A percentile compares a stretch with the other conserved stretches of the same genome.
These are phyloP conservation scores for Notodonta ziczac DNA, from an alignment of 2,888 invertebrate genomes.

Conservation along the genomic window DNA sequence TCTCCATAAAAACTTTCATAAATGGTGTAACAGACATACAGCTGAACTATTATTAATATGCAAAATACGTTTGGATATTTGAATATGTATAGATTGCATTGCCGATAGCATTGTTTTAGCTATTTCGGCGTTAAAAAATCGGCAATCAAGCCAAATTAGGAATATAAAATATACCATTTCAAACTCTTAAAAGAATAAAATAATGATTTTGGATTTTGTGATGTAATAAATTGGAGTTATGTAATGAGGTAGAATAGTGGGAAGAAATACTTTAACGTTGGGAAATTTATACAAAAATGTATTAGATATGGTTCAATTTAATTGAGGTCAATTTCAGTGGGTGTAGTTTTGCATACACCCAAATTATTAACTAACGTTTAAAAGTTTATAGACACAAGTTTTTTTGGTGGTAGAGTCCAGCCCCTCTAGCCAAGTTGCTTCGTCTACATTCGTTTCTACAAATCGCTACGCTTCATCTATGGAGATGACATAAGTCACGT, in stretches of 20 bases:
- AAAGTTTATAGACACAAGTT: too few species aligned
- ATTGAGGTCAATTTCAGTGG: too few species aligned
- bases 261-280: not conserved
- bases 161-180: not conserved
- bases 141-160: slow-evolving; percentile 2
- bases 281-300: too few species aligned
- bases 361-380: too few species aligned
- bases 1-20: not conserved
- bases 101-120: not conserved
- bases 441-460: too few species aligned
- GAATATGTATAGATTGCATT: not conserved
- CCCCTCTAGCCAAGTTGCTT: too few species aligned
- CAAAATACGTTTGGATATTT: not conserved
- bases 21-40: not conserved
- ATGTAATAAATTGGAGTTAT: not conserved
- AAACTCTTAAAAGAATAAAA: not conserved
- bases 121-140: not conserved
- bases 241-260: not conserved
- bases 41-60: not conserved
- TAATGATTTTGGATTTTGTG: not conserved
- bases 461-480: too few species aligned
- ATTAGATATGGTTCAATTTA: too few species aligned
- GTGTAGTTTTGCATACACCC: too few species aligned
- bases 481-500: too few species aligned
- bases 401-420: too few species aligned